A percentile compares a stretch with the other conserved stretches of the same genome.
Conservation (phyloP, 2,888 invertebrate genomes). For the Leptinotarsa haldemani region DNA sequence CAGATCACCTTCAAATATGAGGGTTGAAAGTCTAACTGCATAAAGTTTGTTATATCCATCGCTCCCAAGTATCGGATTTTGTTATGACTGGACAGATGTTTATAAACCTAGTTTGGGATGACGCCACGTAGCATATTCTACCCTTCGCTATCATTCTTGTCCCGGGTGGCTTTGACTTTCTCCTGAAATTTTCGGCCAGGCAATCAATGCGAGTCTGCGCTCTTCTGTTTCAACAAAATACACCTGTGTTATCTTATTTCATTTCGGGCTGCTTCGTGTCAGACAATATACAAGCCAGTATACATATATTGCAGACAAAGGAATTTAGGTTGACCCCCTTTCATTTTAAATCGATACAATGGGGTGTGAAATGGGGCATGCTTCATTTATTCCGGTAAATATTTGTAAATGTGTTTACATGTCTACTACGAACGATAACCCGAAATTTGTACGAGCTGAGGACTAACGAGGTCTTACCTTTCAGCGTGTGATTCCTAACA, state of each 20-base stretch:
- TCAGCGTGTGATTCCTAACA: too few species aligned
- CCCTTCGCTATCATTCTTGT: not conserved
- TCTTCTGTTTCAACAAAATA: slow-evolving; percentile 7
- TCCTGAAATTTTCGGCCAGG: slow-evolving; percentile 35
- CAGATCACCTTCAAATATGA: too few species aligned
- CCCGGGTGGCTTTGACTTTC: slow-evolving; percentile 20
- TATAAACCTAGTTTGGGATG: not conserved
- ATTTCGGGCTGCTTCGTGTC: slow-evolving; percentile 16
- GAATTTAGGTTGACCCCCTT: slow-evolving; percentile 4
- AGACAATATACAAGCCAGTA: slow-evolving; percentile 7
- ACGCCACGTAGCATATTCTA: not conserved
- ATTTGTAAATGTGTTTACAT: too few species aligned
- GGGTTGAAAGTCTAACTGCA: too few species aligned
- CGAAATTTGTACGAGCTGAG: too few species aligned
- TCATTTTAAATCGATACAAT: not conserved
- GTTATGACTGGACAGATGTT: not conserved
- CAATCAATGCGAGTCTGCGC: slow-evolving; percentile 54
- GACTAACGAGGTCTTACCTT: too few species aligned
- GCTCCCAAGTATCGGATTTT: not conserved
- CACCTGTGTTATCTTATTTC: slow-evolving; percentile 32
- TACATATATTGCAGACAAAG: slow-evolving; percentile 11
- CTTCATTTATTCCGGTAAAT: too few species aligned
- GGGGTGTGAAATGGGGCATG: not conserved
- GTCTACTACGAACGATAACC: too few species aligned
- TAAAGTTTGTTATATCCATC: not conserved